phyloP scores from a whole-genome alignment of 2,888 invertebrate genomes.

The Chrysolina americana region DNA sequence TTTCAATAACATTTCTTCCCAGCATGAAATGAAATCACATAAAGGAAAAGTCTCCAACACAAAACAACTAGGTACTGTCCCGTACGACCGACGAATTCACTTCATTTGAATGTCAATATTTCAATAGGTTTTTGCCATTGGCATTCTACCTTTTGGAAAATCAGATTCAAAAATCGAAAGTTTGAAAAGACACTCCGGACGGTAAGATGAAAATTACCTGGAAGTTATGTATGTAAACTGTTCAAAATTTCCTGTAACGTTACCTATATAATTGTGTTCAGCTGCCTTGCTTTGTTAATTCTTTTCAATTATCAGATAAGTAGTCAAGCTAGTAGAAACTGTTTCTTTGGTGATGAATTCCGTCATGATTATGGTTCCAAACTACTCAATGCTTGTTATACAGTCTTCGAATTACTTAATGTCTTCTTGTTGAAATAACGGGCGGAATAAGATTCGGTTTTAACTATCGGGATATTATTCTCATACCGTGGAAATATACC shows the following conservation, averaged over 20 bases:
- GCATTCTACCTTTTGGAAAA: no score
- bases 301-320: neutral
- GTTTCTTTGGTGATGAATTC: neutral
- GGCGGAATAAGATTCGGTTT: neutral
- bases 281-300: neutral
- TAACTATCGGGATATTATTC: neutral
- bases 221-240: neutral
- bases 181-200: no score
- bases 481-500: neutral
- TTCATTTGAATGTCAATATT: no score
- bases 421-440: conserved; percentile 1
- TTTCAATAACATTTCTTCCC: no score
- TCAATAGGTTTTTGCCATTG: no score
- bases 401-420: no score
- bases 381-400: neutral
- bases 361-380: neutral
- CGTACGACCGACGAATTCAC: no score
- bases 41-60: no score
- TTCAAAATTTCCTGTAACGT: neutral
- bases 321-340: neutral
- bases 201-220: no score
- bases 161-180: no score
- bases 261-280: neutral
- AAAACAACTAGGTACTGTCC: no score
- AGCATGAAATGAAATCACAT: no score